phyloP scores from a whole-genome alignment of 1,140 invertebrate species.

The Drosophila kepulauana region DNA sequence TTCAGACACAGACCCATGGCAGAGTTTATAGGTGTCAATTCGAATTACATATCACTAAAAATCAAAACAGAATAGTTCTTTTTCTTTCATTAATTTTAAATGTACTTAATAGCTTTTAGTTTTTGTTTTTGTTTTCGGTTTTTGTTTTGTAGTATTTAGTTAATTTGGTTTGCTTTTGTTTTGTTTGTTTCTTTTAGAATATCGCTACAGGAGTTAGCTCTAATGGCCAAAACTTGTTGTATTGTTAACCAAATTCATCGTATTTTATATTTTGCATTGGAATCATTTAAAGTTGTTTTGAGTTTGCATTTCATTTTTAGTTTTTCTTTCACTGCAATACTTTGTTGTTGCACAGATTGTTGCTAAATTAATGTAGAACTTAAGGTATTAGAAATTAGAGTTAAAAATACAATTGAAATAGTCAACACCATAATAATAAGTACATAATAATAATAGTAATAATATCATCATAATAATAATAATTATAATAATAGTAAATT shows the following conservation, averaged over 20 bases:
- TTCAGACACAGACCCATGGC: conserved; percentile 69
- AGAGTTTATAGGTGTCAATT: conserved; percentile 63
- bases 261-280: conserved; percentile 48
- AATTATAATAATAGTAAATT: conserved; percentile 70
- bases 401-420: conserved; percentile 46
- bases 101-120: conserved; percentile 30
- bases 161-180: conserved; percentile 43
- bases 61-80: conserved; percentile 63
- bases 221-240: conserved; percentile 60
- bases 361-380: conserved; percentile 55
- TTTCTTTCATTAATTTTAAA: conserved; percentile 34
- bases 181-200: conserved; percentile 74
- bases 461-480: conserved; percentile 50
- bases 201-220: conserved; percentile 73
- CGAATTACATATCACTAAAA: conserved; percentile 80
- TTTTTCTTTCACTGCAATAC: conserved; percentile 20
- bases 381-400: conserved; percentile 60
- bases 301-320: conserved; percentile 25
- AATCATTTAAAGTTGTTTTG: conserved; percentile 52
- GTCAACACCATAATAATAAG: conserved; percentile 51
- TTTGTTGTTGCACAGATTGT: conserved; percentile 23
- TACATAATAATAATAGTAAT: conserved; percentile 32
- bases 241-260: conserved; percentile 57
- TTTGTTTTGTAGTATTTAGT: background rate
- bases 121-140: conserved; percentile 1